Evolutionary conservation across 2,113 vertebrate genomes (phyloP), one percentile per base, ranked within the genome.

Genomic region (Poecile atricapillus): DNA sequence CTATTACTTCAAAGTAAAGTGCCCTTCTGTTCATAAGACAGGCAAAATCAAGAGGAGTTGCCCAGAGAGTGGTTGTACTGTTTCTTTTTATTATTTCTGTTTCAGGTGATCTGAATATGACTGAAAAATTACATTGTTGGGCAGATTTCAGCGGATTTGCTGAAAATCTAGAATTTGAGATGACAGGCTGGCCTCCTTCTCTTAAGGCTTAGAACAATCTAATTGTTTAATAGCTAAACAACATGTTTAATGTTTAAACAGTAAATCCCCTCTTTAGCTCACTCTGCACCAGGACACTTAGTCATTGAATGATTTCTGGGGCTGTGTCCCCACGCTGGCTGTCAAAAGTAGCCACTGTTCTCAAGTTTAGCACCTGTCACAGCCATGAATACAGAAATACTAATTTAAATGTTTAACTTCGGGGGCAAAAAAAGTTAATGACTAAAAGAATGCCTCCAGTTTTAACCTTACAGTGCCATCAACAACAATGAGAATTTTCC

Each of bases 181-280:
- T 75, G 31, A 68, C 71, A 89, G 28, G 18, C 23, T 49, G 22
- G 10, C 80, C 64, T 92, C 73, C 79, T 73, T 83, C 47, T 79
- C 76, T 68, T 78, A 81, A 86, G 88, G 77, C 69, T 90, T 60
- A 68, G 49, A 93, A 83, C 71, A 83, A 78, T 52, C 37, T 87
- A 85, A 83, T 78, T 96, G 95, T 64, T 97, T 97, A 97, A 96
- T 95, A 89, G 58, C 76, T 97, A 94, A 96, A 69, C 95, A 92
- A 83, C 83, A 25, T 46, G 92, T 87, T 95, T 97, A 95, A 97
- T 95, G 41, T 93, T 97, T 97, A 96, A 97, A 93, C 73, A 56
- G 83, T 86, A 92, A 97, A 94, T 90, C 92, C 90, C 90, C 89
- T 93, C 56, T 95, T 94, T 95, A 96, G 94, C 87, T 95, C 73